Base-by-base conservation (phyloP, 2,113 vertebrate species). In the Vulpes ferrilata region DNA sequence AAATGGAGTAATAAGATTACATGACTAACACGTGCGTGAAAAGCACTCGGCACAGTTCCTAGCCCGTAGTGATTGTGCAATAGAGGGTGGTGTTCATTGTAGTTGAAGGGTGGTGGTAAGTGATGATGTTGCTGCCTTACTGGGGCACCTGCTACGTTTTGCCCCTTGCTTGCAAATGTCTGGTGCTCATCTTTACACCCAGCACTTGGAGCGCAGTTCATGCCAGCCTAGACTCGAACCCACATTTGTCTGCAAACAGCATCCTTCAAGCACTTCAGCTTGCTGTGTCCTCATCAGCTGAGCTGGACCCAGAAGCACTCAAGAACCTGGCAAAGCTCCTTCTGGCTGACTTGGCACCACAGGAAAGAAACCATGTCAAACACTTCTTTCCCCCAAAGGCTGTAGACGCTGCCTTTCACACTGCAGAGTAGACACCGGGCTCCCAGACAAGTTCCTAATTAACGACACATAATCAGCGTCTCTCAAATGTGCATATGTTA, bases 391-490 rank as follows among this genome's bases (percentile, higher is more conserved):
- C 73, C 35, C 16, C 43, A 53, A 22, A 4, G 25, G 20, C 38
- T 55, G 23, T 78, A 86, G 67, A 84, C 87, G 43, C n/a, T 38
- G 43, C 86, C 65, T 78, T 85, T 83, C 74, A 27, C 10, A 17
- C 60, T 7, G 64, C 51, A 91, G 43, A 84, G 43, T 35, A 76
- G 43, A 87, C 60, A 15, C 57, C 32, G 0, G 48, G 30, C 67
- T 69, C 73, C 32, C 73, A 79, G 80, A 20, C 43, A 64, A 92
- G 90, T 30, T 84, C 55, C 80, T 95, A 81, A 84, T 87, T 97
- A 97, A 55, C 20, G 64, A 60, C 5, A 27, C 90, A 59, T 86
- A 87, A 95, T 78, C 90, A 92, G 65, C n/a, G 73, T 38, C 95
- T 93, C 79, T 91, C 73, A 82, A 67, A 35, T 32, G 55, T 51